Evolutionary conservation across 2,888 invertebrate species (phyloP).

Genomic region (Mycogona germanica): DNA sequence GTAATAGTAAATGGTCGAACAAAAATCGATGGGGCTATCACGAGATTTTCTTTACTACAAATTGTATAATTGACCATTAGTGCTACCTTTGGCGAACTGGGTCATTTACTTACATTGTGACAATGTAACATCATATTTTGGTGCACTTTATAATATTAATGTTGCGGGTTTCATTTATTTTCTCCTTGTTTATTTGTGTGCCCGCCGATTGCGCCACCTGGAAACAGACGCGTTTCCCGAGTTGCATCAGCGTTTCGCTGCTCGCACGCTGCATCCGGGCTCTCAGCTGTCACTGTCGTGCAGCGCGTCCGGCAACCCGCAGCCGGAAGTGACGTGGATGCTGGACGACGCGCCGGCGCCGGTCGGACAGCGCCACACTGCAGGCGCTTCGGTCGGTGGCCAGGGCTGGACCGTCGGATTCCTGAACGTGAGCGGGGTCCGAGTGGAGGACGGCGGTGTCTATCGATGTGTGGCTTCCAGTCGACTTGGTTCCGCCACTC

Average conservation of each 20-base stretch:
- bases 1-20: no score
- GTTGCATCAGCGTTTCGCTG: conserved; percentile 22
- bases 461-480: conserved; percentile 35
- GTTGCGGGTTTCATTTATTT: background rate
- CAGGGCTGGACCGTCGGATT: conserved; percentile 34
- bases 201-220: no score
- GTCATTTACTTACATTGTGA: no score
- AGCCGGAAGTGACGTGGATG: conserved; percentile 27
- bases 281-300: conserved; percentile 24
- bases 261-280: conserved; percentile 22
- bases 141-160: background rate
- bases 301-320: conserved; percentile 25
- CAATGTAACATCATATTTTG: background rate
- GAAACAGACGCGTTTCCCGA: conserved; percentile 18
- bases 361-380: conserved; percentile 26
- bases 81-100: no score
- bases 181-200: no score
- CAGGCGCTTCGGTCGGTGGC: conserved; percentile 29
- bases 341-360: conserved; percentile 30
- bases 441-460: conserved; percentile 34
- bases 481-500: conserved; percentile 30
- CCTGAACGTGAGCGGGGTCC: conserved; percentile 33
- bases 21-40: no score
- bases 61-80: no score
- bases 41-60: no score